Percentiles rank a stretch among this genome's conserved stretches.
phyloP scores from a whole-genome alignment of 2,113 vertebrate species.

The Machaerirhynchus nigripectus region DNA sequence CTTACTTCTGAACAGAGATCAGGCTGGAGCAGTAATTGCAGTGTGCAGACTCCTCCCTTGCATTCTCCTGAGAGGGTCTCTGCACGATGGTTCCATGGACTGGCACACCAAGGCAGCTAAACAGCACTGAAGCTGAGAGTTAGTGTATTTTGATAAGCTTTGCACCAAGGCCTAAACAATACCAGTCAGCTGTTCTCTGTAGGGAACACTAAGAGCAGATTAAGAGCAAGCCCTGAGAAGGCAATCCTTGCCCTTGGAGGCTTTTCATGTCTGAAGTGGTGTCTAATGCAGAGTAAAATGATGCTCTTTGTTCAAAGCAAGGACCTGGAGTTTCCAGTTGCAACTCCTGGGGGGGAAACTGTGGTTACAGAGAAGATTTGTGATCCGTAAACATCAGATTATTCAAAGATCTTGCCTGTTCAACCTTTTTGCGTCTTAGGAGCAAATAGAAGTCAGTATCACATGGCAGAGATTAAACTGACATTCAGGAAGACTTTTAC shows the following conservation, averaged over 20 bases:
- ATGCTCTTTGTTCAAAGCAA: neutral
- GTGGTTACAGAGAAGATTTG: neutral
- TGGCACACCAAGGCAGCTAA: neutral
- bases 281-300: neutral
- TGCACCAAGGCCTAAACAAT: neutral
- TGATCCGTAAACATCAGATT: neutral
- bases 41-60: accelerated
- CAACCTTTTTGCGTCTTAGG: neutral
- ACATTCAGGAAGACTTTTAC: neutral
- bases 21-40: neutral
- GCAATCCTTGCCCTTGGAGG: neutral
- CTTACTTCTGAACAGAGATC: neutral
- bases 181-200: neutral
- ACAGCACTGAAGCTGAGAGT: neutral
- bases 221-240: neutral
- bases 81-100: accelerated
- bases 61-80: neutral
- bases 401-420: neutral
- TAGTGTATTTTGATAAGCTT: neutral
- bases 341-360: neutral
- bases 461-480: accelerated
- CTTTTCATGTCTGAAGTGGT: neutral
- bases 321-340: neutral
- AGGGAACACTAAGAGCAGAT: neutral
- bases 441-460: neutral